Conservation (phyloP, 2,113 vertebrate genomes). For the Artemisiospiza belli region DNA sequence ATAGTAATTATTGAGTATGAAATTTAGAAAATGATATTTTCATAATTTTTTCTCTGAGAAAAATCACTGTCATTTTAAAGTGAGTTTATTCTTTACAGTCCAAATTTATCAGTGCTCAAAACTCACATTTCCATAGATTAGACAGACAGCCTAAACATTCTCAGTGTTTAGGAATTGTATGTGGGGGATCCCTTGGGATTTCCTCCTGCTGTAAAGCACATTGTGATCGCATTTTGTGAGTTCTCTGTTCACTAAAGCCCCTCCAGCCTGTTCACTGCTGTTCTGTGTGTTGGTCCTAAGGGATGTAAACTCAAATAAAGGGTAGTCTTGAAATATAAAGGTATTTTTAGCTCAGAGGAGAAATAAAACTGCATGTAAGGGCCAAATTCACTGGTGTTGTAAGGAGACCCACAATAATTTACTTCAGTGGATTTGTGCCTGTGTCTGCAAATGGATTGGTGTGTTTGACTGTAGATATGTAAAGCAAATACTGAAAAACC, state of each 20-base stretch:
- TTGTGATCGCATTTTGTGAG: slow-evolving; percentile 69
- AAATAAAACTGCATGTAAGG: slow-evolving; percentile 51
- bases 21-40: slow-evolving; percentile 46
- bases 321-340: slow-evolving; percentile 61
- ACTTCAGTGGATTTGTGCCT: background rate
- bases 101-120: slow-evolving; percentile 21
- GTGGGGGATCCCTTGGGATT: slow-evolving; percentile 43
- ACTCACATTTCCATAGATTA: slow-evolving; percentile 50
- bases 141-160: slow-evolving; percentile 49
- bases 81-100: slow-evolving; percentile 38
- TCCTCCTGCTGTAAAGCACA: slow-evolving; percentile 57
- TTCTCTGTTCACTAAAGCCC: slow-evolving; percentile 65
- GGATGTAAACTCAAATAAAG: slow-evolving; percentile 70
- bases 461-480: background rate
- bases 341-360: slow-evolving; percentile 67
- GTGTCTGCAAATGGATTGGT: background rate
- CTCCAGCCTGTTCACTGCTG: slow-evolving; percentile 59
- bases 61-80: slow-evolving; percentile 3
- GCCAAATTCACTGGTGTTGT: slow-evolving; percentile 15
- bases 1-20: slow-evolving; percentile 49
- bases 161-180: slow-evolving; percentile 42
- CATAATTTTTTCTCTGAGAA: background rate
- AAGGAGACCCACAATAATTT: background rate
- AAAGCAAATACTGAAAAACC: slow-evolving; percentile 15
- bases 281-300: slow-evolving; percentile 54